phyloP scores from a whole-genome alignment of 2,113 vertebrate species.

The Brachirus orientalis region DNA sequence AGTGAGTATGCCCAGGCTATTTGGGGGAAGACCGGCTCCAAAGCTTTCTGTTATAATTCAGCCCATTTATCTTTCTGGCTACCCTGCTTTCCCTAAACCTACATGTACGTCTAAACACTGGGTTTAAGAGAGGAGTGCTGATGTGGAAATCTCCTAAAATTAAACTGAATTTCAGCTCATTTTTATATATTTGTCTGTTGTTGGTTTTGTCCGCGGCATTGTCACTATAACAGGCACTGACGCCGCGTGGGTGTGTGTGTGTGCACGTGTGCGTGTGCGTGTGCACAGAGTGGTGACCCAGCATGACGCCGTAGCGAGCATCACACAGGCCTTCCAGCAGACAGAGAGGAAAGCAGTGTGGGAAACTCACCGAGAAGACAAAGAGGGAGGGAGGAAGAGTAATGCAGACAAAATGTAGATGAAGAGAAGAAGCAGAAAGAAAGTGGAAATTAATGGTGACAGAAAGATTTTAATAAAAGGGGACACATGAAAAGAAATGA shows the following conservation, averaged over 20 bases:
- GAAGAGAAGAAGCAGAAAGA: neutral
- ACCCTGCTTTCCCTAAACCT: constrained; percentile 64
- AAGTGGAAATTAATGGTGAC: neutral
- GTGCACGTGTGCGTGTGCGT: constrained; percentile 42
- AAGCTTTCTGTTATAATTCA: constrained; percentile 65
- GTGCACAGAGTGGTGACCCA: constrained; percentile 61
- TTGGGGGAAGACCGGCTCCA: constrained; percentile 56
- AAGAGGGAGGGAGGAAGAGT: neutral
- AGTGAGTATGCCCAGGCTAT: constrained; percentile 65
- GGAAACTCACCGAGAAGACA: constrained; percentile 49
- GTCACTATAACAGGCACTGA: constrained; percentile 75
- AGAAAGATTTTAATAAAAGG: neutral
- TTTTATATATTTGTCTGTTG: constrained; percentile 74
- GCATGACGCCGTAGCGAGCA: constrained; percentile 69
- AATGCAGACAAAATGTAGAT: neutral
- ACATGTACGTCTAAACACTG: constrained; percentile 65
- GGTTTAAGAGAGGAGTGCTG: constrained; percentile 51
- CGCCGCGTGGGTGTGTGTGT: constrained; percentile 69
- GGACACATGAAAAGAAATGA: neutral
- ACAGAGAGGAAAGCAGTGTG: constrained; percentile 62
- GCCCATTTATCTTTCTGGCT: constrained; percentile 74
- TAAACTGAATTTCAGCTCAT: constrained; percentile 69
- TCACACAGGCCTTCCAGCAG: constrained; percentile 68
- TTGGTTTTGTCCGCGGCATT: constrained; percentile 67
- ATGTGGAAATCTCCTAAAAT: constrained; percentile 78